Conservation (phyloP, 1,140 invertebrate genomes). For the Drosophila lacertosa region DNA sequence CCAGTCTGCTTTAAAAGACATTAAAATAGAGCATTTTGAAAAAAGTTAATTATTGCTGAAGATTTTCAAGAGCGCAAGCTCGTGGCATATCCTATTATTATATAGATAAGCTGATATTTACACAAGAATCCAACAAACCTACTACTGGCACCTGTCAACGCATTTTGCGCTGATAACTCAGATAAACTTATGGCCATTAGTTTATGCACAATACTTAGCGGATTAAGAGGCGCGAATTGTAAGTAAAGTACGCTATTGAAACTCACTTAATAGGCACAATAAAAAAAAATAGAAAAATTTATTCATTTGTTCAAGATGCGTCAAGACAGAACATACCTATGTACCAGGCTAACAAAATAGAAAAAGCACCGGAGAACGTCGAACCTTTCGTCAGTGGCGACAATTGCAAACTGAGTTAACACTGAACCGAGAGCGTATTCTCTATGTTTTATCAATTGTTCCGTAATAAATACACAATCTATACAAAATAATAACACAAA, state of each 20-base stretch:
- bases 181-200: too few species aligned
- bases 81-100: too few species aligned
- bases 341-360: not conserved
- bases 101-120: too few species aligned
- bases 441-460: slow-evolving; percentile 6
- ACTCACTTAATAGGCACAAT: not conserved
- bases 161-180: too few species aligned
- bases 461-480: slow-evolving; percentile 25
- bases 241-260: not conserved
- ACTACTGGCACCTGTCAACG: too few species aligned
- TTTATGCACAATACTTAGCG: too few species aligned
- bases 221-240: not conserved
- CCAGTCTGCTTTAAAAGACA: too few species aligned
- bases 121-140: too few species aligned
- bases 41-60: too few species aligned
- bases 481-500: slow-evolving; percentile 10
- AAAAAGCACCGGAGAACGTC: not conserved
- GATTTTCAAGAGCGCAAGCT: too few species aligned
- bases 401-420: slow-evolving; percentile 23
- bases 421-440: slow-evolving; percentile 1
- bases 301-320: not conserved
- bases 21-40: too few species aligned
- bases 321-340: too few species aligned
- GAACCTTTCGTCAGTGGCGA: slow-evolving; percentile 18
- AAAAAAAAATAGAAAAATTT: not conserved